Base-by-base conservation (phyloP, 2,888 invertebrate genomes). In the Aricia artaxerxes region DNA sequence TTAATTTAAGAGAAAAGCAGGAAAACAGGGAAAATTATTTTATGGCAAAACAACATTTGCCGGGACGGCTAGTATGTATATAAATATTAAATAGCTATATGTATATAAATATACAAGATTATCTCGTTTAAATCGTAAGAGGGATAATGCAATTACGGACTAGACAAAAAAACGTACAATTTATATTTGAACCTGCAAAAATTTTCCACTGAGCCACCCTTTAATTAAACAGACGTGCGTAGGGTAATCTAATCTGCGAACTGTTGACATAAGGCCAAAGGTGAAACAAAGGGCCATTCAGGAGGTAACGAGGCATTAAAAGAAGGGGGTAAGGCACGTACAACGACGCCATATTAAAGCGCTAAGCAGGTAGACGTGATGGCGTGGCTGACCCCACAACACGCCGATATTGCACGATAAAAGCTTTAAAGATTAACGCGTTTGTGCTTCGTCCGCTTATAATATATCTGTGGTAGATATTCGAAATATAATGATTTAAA, bases 361-460 rank as follows among this genome's bases (percentile, higher is more conserved):
- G 87, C 87, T 90, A 90, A 92, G 86, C 88, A 90, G 90, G 88
- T 87, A 84, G 83, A 89, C 90, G 90, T 90, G 91, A 82, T 81
- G 85, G 83, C 89, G 88, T 87, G 90, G 82, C 80, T 75, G 77
- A 76, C 73, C 53, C 78, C 81, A 79, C 80, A 81, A 82, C 82
- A 40, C 60, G n/a, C 38, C 64, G 73, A 78, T 78, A 16, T 72
- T 40, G 60, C 75, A 40, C 44, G 69, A 69, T 69, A 69, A 69
- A 35, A 69, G 69, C 35, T 69, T 69, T 69, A 69, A 69, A 35
- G 31, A 69, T 31, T 69, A 69, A 35, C 35, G 69, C 35, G 31
- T 64, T 24, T 69, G 16, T 38, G 6, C 5, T 69, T 35, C 16
- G 31, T 69, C 5, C 13, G 24, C 31, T 78, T 77, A 35, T 57